Evolutionary conservation across 2,113 vertebrate species (phyloP), one percentile per base, ranked within the genome.

Genomic region (Ochotona princeps): DNA sequence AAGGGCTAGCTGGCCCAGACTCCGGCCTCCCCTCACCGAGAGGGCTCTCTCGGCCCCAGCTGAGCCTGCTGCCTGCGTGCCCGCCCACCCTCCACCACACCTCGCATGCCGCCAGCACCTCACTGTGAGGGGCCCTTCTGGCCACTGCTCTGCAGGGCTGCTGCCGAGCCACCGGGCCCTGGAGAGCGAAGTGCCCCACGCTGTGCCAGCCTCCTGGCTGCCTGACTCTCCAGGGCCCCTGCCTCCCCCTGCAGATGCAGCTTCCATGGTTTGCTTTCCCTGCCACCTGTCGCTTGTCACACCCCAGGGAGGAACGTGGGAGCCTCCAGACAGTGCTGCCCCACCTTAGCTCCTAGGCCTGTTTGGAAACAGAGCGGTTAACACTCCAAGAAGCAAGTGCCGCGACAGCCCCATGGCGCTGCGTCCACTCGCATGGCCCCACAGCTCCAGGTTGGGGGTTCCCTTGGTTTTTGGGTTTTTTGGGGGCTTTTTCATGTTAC

Each of bases 401-500:
- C 96, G 97, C 96, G 95, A 95, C 94, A 5, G 94, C 94, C 97
- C 98, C 97, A 97, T 97, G 96, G 97, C 98, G 97, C 98, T 95
- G 96, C 98, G 98, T 98, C 98, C 98, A 98, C 97, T 97, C 97
- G 98, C 99, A 98, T 99, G 98, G 96, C 89, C 94, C 89, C 81
- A 80, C 65, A 14, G 70, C 88, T 87, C 85, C 75, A 66, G 87
- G 89, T 89, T 93, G 95, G 95, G 87, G 87, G 78, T 74, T 66
- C 61, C 14, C 91, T 93, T 87, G 70, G 49, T 23, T 92, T 93
- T 96, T 86, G 78, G 75, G 35, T 95, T 96, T 96, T 97, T 95
- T 97, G 96, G 96, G 63, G 95, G 97, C 98, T 97, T 98, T 98
- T 97, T 98, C 98, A 98, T 99, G 98, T 98, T 98, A 98, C 98